phyloP scores from a whole-genome alignment of 2,797 vertebrate species.

The Characodon lateralis region DNA sequence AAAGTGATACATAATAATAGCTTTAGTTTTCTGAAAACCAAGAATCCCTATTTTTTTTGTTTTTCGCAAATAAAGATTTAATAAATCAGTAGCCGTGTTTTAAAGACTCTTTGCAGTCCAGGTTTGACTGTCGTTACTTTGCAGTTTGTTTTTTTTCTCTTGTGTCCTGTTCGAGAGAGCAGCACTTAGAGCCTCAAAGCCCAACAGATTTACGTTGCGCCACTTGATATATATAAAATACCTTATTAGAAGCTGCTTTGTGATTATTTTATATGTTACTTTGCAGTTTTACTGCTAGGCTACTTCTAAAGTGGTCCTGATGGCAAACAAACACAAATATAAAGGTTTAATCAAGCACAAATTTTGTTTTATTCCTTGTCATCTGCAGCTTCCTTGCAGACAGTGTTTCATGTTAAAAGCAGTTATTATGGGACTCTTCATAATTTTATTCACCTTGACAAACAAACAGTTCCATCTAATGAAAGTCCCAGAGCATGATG shows the following conservation, averaged over 20 bases:
- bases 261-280: no score
- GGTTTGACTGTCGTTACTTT: no score
- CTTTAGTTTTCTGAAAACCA: not conserved
- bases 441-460: not conserved
- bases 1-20: not conserved
- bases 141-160: no score
- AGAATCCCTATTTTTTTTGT: not conserved
- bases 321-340: not conserved
- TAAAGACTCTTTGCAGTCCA: no score
- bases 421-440: not conserved
- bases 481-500: not conserved
- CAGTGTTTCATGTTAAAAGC: not conserved
- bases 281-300: not conserved
- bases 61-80: no score
- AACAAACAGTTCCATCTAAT: not conserved
- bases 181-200: no score
- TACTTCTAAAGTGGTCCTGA: not conserved
- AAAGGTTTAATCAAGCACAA: not conserved
- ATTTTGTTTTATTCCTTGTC: not conserved
- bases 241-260: no score
- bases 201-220: no score
- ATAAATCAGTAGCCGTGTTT: no score
- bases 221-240: no score
- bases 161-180: no score
- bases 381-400: not conserved